A percentile compares a stretch with the other conserved stretches of the same genome.
Conservation (phyloP, 2,888 invertebrate species). For the Yponomeuta cagnagella region DNA sequence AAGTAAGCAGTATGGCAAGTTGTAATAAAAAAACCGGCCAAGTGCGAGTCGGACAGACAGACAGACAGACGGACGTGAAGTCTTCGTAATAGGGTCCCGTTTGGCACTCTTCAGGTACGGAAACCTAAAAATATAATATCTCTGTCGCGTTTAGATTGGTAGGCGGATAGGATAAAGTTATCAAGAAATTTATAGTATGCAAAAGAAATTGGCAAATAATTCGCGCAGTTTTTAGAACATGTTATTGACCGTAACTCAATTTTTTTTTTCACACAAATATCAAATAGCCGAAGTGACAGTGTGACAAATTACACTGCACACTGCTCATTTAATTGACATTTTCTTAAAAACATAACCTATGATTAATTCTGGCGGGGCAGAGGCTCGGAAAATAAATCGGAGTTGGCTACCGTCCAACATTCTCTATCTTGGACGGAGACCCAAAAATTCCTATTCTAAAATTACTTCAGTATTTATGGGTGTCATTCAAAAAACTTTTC, state of each 20-base stretch:
- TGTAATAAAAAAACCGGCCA: too few relatives aligned
- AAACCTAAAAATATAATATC: too few relatives aligned
- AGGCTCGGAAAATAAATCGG: constrained; percentile 6
- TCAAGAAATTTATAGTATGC: too few relatives aligned
- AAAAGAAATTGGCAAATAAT: too few relatives aligned
- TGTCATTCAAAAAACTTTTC: constrained; percentile 1
- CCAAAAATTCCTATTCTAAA: constrained; percentile 11
- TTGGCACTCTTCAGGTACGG: too few relatives aligned
- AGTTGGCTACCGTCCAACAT: background rate
- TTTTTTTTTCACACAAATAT: background rate
- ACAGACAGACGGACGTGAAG: too few relatives aligned
- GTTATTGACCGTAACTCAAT: background rate
- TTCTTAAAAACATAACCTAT: background rate
- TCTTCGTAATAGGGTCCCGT: too few relatives aligned
- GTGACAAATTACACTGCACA: background rate
- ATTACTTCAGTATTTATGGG: background rate
- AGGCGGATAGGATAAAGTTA: too few relatives aligned
- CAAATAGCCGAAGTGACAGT: background rate
- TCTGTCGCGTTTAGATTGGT: too few relatives aligned
- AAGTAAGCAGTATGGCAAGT: too few relatives aligned
- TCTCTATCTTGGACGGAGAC: constrained; percentile 12
- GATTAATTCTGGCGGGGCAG: constrained; percentile 4
- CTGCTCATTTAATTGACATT: background rate
- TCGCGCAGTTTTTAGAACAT: too few relatives aligned
- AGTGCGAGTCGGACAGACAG: too few relatives aligned